Base-by-base conservation (phyloP, 2,888 invertebrate genomes). In the Agrotis exclamationis region DNA sequence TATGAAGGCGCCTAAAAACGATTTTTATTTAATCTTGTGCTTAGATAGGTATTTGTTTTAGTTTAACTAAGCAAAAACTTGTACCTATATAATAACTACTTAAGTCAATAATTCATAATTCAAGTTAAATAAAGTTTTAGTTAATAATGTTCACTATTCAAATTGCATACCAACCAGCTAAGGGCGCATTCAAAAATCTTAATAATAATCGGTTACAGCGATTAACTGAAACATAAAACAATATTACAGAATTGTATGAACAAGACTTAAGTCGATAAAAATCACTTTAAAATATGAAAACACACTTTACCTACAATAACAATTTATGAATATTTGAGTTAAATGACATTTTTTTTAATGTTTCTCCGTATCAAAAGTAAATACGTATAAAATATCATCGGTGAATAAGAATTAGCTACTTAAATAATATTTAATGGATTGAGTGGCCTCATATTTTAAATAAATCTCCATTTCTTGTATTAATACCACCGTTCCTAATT, bases 331-430 rank as follows among this genome's bases (percentile, higher is more conserved):
- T 59, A 79, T 22, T 62, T 62, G 59, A 60, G 20, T 65, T 45
- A 63, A 64, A 72, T 75, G 70, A 53, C 14, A 63, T 76, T 74
- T 39, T 76, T 77, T 74, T 64, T 60, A 74, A 74, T 71, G 47
- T 51, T 57, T 70, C 67, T 28, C 45, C 63, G 53, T 72, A 71
- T 72, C 47, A 76, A 64, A 68, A 68, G 72, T 76, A 85, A 58
- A 53, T 39, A 39, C 39, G 39, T 39, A 39, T 60, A 85, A 68
- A 86, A 85, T 82, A 86, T 89, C 89, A 88, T 85, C 89, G 74
- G 72, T 79, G 91, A 89, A 89, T 92, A 89, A 73, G 84, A 92
- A 92, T 92, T 84, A 80, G 85, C 85, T 87, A 74, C 71, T 91
- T 88, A 88, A 83, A 85, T 82, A 85, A 80, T 80, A 80, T 83